Base-by-base conservation (phyloP, 2,113 vertebrate species). In the Lucifuga dentata region DNA sequence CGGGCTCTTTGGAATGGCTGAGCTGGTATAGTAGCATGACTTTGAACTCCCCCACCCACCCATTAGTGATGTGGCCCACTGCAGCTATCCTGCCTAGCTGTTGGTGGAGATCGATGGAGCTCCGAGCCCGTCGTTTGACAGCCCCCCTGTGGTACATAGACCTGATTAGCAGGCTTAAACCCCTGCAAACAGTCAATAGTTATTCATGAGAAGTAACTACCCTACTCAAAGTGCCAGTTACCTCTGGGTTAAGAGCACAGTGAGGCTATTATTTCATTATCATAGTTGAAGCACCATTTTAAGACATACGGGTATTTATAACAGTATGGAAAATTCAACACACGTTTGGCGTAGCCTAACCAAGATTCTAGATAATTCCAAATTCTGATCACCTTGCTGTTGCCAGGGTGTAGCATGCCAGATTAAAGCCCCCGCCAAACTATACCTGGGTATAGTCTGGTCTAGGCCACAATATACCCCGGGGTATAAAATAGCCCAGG, bases 151-250 rank as follows among this genome's bases (percentile, higher is more conserved):
- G 74, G 57, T 78, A 45, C 66, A 71, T 38, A 46, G 74, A 81
- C 51, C 73, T 72, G 78, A 87, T 90, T 73, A 87, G 11, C 73
- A 56, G 11, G 8, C 60, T 76, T 38, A 60, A 81, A 12, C 59
- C 69, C 64, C 45, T 68, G 68, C 65, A 67, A 74, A 38, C 50
- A 68, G 73, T n/a, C 81, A 51, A 53, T 82, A 80, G 62, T 67
- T 78, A 75, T 77, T 77, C 73, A 80, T 75, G 48, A 78, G 46
- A 73, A 41, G 59, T 69, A 76, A 65, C 39, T 62, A 38, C 40
- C 48, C 46, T 44, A 13, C 15, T 40, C 48, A 21, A 38, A 19
- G 16, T 5, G 68, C 23, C 35, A 23, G 50, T 77, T 76, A 57
- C 51, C 40, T 10, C 8, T 16, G 29, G 67, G 21, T 35, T 20